Conservation (phyloP, 1,140 invertebrate species). For the Hirudo medicinalis region DNA sequence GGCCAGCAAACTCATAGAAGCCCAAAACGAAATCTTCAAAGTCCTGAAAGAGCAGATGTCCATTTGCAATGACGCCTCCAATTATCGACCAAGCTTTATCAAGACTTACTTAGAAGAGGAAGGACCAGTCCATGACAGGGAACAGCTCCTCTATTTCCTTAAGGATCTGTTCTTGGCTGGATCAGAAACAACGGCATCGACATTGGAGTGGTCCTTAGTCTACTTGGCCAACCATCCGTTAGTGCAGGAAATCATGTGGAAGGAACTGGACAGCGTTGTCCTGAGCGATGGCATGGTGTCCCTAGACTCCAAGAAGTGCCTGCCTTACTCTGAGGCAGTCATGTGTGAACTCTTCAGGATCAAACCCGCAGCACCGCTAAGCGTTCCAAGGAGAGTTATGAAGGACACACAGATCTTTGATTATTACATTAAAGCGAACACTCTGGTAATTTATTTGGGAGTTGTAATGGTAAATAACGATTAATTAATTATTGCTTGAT, state of each 20-base stretch:
- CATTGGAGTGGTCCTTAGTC: background rate
- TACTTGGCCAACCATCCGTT: background rate
- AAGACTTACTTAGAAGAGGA: background rate
- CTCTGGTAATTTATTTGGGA: too few relatives aligned
- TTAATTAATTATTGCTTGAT: too few relatives aligned
- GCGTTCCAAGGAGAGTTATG: slow-evolving; percentile 22
- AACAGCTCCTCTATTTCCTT: background rate
- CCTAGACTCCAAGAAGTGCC: too few relatives aligned
- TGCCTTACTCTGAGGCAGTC: too few relatives aligned
- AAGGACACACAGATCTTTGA: slow-evolving; percentile 23
- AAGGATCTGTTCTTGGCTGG: background rate
- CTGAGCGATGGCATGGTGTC: too few relatives aligned
- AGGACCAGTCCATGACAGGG: slow-evolving; percentile 8
- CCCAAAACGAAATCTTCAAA: slow-evolving; percentile 8
- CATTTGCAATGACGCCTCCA: background rate
- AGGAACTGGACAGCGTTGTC: background rate
- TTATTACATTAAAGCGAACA: background rate
- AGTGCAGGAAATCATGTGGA: background rate
- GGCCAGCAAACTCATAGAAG: background rate
- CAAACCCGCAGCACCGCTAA: slow-evolving; percentile 13
- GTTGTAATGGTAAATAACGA: too few relatives aligned
- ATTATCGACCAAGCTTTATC: background rate
- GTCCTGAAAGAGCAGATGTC: background rate
- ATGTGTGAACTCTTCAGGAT: background rate
- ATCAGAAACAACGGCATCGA: slow-evolving; percentile 8